phyloP scores from a whole-genome alignment of 37 sponge, comb jelly and placozoan species.

The Haliclona indistincta region DNA sequence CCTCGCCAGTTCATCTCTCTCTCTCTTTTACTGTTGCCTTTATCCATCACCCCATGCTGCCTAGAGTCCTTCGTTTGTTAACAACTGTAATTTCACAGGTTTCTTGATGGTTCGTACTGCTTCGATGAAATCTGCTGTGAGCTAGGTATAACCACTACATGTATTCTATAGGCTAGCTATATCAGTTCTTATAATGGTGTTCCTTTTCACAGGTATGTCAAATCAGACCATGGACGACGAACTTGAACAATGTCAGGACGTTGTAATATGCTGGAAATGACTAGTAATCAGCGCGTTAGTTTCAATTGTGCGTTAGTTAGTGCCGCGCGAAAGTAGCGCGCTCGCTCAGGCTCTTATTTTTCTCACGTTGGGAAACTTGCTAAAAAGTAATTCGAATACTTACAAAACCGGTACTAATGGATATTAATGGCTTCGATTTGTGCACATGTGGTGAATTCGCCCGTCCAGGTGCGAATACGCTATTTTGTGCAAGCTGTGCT shows the following conservation, averaged over 20 bases:
- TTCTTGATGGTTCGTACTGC: conserved; percentile 54
- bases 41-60: neutral
- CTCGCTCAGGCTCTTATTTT: too few species aligned
- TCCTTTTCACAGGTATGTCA: conserved; percentile 29
- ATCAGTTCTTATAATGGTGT: neutral
- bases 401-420: too few species aligned
- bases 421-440: too few species aligned
- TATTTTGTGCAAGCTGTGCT: too few species aligned
- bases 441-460: too few species aligned
- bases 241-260: conserved; percentile 34
- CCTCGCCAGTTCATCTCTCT: neutral
- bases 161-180: neutral
- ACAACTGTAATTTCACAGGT: conserved; percentile 22
- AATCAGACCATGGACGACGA: conserved; percentile 53
- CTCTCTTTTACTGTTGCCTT: neutral
- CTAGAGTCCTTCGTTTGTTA: neutral
- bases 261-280: conserved; percentile 58
- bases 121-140: conserved; percentile 85
- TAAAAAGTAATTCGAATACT: too few species aligned
- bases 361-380: too few species aligned
- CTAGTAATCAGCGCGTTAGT: neutral
- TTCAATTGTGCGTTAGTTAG: too few species aligned
- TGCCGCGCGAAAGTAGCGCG: too few species aligned
- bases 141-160: conserved; percentile 19
- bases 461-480: too few species aligned